Conservation (phyloP, 1,140 invertebrate genomes). For the Holotrichia oblita region DNA sequence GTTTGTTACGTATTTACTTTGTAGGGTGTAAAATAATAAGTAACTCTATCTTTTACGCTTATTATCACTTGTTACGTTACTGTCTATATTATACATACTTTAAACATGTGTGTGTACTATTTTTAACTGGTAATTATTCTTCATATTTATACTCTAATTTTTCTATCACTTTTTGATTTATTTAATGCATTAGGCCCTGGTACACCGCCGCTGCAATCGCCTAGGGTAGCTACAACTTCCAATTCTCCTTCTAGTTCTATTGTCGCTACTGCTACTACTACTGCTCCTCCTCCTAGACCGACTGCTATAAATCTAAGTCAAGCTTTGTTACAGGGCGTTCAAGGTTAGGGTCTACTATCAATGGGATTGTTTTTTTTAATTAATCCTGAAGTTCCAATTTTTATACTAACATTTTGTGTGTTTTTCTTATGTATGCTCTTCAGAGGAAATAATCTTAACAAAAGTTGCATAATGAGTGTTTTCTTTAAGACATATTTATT, state of each 20-base stretch:
- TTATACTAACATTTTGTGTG: constrained; percentile 16
- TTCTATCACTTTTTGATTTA: not conserved
- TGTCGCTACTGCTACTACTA: constrained; percentile 46
- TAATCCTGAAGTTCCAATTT: not conserved
- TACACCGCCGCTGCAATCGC: constrained; percentile 57
- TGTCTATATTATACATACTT: too few relatives aligned
- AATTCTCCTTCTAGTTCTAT: constrained; percentile 56
- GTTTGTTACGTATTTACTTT: too few relatives aligned
- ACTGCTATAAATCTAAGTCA: constrained; percentile 60
- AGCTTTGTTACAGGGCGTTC: constrained; percentile 61
- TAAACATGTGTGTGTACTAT: too few relatives aligned
- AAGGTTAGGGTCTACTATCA: constrained; percentile 58
- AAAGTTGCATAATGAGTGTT: not conserved
- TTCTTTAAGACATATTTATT: not conserved
- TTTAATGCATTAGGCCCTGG: constrained; percentile 52
- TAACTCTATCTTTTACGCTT: not conserved
- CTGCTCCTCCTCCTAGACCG: constrained; percentile 52
- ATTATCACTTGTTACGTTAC: too few relatives aligned
- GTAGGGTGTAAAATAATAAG: too few relatives aligned
- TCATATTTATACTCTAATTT: not conserved
- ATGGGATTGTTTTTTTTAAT: not conserved
- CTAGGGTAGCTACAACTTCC: constrained; percentile 52
- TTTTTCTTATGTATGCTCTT: constrained; percentile 10
- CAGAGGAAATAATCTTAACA: not conserved
- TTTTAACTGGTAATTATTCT: not conserved